Percentiles rank a stretch among this genome's conserved stretches.
Evolutionary conservation across 2,113 vertebrate species (phyloP).

Genomic region (Orycteropus afer): DNA sequence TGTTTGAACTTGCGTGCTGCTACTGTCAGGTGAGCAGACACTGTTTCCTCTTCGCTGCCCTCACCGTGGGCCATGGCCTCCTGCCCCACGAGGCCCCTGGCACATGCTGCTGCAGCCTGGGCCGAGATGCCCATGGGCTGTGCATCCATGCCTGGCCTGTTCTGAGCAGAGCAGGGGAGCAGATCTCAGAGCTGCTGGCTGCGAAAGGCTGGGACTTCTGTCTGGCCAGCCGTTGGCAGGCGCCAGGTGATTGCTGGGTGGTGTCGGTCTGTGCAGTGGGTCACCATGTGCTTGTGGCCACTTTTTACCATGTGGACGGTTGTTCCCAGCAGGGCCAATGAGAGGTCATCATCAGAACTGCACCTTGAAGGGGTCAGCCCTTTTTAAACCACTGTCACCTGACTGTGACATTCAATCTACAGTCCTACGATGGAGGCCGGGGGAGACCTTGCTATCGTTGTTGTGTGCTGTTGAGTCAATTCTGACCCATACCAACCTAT

Average conservation of each 20-base stretch:
- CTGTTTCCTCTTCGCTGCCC: not conserved
- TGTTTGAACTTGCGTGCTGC: not conserved
- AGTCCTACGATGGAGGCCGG: not conserved
- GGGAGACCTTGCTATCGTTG: not conserved
- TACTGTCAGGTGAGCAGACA: not conserved
- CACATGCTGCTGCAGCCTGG: not conserved
- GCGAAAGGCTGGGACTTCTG: constrained; percentile 52
- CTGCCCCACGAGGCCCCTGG: not conserved
- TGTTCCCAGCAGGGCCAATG: not conserved
- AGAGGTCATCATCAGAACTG: not conserved
- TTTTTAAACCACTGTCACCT: not conserved
- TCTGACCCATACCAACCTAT: no score
- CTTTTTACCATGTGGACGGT: not conserved
- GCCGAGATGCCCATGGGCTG: not conserved
- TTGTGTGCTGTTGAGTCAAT: no score
- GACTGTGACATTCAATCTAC: not conserved
- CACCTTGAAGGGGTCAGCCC: not conserved
- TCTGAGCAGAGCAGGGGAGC: constrained; percentile 47
- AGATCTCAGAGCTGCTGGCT: constrained; percentile 59
- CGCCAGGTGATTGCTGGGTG: constrained; percentile 36
- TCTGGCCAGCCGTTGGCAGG: constrained; percentile 26
- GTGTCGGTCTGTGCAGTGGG: not conserved
- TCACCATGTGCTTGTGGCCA: not conserved
- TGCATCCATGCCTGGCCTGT: constrained; percentile 1
- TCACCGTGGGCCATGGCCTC: not conserved